Conservation (phyloP, 2,797 vertebrate species). For the Takifugu ocellatus region DNA sequence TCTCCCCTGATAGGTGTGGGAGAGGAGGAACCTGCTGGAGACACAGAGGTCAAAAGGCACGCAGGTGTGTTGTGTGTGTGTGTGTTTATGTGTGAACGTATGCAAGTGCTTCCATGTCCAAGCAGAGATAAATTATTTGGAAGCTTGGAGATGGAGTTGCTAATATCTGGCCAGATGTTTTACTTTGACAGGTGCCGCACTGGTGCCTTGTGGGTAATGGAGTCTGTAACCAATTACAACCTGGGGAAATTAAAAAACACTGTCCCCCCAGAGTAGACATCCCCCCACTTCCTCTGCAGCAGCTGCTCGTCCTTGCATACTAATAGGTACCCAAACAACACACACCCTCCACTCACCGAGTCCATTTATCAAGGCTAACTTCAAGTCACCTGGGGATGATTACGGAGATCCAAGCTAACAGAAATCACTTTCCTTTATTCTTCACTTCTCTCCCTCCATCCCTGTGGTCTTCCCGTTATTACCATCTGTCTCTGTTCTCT, state of each 20-base stretch:
- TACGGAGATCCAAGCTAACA: slow-evolving; percentile 71
- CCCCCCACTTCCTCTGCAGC: slow-evolving; percentile 38
- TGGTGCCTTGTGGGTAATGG: slow-evolving; percentile 70
- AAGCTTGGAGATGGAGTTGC: slow-evolving; percentile 50
- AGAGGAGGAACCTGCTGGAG: slow-evolving; percentile 10
- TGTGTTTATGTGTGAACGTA: slow-evolving; percentile 1
- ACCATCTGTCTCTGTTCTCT: slow-evolving; percentile 50
- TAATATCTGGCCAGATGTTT: slow-evolving; percentile 67
- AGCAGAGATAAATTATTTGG: slow-evolving; percentile 63
- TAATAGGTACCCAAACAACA: slow-evolving; percentile 30
- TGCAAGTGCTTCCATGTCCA: slow-evolving; percentile 28
- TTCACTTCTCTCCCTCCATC: slow-evolving; percentile 46
- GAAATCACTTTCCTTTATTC: slow-evolving; percentile 63
- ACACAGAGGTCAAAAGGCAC: not conserved
- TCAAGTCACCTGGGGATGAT: slow-evolving; percentile 72
- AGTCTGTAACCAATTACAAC: slow-evolving; percentile 74
- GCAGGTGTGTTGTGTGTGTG: not conserved
- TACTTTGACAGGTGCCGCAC: slow-evolving; percentile 63
- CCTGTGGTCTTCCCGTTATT: slow-evolving; percentile 61
- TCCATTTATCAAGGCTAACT: slow-evolving; percentile 76
- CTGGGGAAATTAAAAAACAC: slow-evolving; percentile 73
- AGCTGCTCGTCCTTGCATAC: slow-evolving; percentile 58
- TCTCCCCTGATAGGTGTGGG: slow-evolving; percentile 40
- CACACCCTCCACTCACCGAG: slow-evolving; percentile 43
- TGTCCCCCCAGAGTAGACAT: slow-evolving; percentile 60